phyloP scores from a whole-genome alignment of 2,888 invertebrate genomes.

The Emmelina monodactyla region DNA sequence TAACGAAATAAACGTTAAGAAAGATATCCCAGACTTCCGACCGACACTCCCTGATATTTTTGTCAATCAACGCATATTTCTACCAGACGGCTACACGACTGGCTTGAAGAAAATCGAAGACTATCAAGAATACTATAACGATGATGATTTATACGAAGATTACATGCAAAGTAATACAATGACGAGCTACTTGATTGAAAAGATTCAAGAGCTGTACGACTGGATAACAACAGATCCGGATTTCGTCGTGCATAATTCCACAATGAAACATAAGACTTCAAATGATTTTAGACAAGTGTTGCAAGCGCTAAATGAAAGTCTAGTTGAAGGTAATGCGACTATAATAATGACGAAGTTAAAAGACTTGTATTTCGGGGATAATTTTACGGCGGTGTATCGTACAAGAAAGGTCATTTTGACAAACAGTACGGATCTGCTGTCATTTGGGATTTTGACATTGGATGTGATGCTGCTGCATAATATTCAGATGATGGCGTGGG shows the following conservation, averaged over 20 bases:
- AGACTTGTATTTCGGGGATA: slow-evolving; percentile 57
- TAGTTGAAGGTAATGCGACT: slow-evolving; percentile 53
- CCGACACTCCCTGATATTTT: slow-evolving; percentile 38
- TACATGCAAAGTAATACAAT: slow-evolving; percentile 55
- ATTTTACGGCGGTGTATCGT: slow-evolving; percentile 29
- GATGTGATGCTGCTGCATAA: slow-evolving; percentile 66
- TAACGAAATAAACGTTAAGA: neutral
- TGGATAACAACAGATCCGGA: slow-evolving; percentile 54
- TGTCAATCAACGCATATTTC: slow-evolving; percentile 23
- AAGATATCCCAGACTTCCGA: slow-evolving; percentile 33
- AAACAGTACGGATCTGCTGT: slow-evolving; percentile 54
- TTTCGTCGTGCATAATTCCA: slow-evolving; percentile 22
- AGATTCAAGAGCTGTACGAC: slow-evolving; percentile 58
- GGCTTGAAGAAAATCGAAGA: slow-evolving; percentile 24
- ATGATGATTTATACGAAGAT: slow-evolving; percentile 50
- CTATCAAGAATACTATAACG: slow-evolving; percentile 49
- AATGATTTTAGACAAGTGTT: slow-evolving; percentile 43
- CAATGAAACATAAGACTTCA: slow-evolving; percentile 19
- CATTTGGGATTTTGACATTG: slow-evolving; percentile 64
- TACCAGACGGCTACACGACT: slow-evolving; percentile 31
- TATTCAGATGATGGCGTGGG: slow-evolving; percentile 65
- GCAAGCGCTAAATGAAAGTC: slow-evolving; percentile 58
- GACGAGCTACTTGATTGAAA: slow-evolving; percentile 56
- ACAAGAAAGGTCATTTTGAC: slow-evolving; percentile 38
- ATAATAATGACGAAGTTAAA: slow-evolving; percentile 57